phyloP scores from a whole-genome alignment of 1,140 invertebrate species.

The Drosophila willistoni region DNA sequence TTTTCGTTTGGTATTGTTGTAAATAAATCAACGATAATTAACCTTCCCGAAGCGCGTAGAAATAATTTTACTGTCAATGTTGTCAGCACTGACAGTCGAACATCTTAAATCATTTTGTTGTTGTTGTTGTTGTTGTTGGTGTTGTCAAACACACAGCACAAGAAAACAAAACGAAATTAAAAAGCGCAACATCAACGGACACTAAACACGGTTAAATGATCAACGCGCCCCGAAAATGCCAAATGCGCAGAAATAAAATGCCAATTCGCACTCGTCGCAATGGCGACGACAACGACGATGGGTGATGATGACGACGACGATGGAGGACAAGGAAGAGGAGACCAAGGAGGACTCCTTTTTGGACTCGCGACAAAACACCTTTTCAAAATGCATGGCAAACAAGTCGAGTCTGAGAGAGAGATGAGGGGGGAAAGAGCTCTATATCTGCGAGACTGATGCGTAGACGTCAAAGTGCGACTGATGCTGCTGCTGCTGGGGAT shows the following conservation, averaged over 20 bases:
- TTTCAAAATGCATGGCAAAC: conserved; percentile 32
- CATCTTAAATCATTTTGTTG: conserved; percentile 79
- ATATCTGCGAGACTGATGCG: conserved; percentile 40
- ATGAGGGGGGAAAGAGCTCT: not conserved
- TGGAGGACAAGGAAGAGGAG: conserved; percentile 15
- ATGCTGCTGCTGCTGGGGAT: not conserved
- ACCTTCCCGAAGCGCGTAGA: conserved; percentile 72
- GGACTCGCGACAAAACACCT: conserved; percentile 67
- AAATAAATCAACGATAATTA: conserved; percentile 82
- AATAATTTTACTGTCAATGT: conserved; percentile 81
- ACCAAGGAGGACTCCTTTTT: not conserved
- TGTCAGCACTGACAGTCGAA: conserved; percentile 78
- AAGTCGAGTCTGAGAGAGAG: not conserved
- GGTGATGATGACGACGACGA: conserved; percentile 2
- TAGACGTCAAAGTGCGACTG: conserved; percentile 61
- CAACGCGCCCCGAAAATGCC: conserved; percentile 70
- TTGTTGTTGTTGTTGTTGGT: conserved; percentile 32
- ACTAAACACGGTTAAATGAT: conserved; percentile 77
- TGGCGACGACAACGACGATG: not conserved
- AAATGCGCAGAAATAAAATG: conserved; percentile 77
- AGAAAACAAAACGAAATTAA: conserved; percentile 59
- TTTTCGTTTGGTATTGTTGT: conserved; percentile 42
- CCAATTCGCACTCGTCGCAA: conserved; percentile 71
- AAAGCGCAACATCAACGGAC: conserved; percentile 66
- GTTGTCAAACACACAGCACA: conserved; percentile 12